Conservation (phyloP, 2,797 vertebrate genomes). For the Pseudochaenichthys georgianus region DNA sequence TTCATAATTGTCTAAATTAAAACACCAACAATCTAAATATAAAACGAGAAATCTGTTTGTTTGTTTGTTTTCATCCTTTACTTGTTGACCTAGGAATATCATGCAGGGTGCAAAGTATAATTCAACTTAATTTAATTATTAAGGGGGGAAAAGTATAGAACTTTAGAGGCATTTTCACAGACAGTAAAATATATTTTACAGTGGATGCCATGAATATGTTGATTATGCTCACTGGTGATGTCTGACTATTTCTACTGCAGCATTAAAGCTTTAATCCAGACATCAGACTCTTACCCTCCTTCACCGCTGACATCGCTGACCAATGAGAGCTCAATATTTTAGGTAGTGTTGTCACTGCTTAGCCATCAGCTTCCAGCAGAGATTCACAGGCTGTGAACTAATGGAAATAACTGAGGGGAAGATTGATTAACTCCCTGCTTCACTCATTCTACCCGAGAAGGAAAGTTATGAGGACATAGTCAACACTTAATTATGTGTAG, state of each 20-base stretch:
- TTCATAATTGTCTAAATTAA: no score
- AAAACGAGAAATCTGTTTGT: no score
- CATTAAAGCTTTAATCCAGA: conserved; percentile 32
- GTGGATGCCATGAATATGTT: no score
- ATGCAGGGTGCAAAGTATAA: not conserved
- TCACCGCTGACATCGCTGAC: conserved; percentile 16
- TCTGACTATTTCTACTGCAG: not conserved
- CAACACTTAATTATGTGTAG: conserved; percentile 49
- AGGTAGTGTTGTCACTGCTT: conserved; percentile 55
- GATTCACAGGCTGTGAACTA: conserved; percentile 50
- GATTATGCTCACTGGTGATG: not conserved
- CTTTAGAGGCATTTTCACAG: not conserved
- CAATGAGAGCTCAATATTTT: conserved; percentile 30
- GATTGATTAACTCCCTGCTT: conserved; percentile 56
- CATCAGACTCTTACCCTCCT: conserved; percentile 33
- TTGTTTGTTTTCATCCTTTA: no score
- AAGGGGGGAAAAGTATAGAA: not conserved
- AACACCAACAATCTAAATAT: no score
- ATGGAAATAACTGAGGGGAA: conserved; percentile 58
- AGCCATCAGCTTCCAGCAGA: conserved; percentile 41
- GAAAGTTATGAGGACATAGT: conserved; percentile 54
- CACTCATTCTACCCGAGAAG: conserved; percentile 28
- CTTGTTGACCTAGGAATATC: no score
- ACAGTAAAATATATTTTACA: not conserved
- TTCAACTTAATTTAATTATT: not conserved